Evolutionary conservation across 2,888 invertebrate species (phyloP), one percentile per base, ranked within the genome.

Genomic region (Eupithecia subumbrata): DNA sequence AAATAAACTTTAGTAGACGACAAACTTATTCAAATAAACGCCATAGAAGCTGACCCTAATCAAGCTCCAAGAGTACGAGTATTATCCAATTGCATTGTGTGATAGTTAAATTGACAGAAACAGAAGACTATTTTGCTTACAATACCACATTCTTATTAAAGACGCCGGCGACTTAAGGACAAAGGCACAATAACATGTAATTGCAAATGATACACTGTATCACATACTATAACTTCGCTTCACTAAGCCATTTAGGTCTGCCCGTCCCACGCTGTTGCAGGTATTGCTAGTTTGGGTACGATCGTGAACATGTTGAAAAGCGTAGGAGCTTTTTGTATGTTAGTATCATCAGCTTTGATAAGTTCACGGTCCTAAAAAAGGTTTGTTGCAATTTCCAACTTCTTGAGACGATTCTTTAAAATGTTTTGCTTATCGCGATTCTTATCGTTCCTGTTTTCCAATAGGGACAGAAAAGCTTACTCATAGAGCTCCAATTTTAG

Each of bases 151-250:
- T 48, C 25, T 63, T 69, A 67, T 45, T 74, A 71, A 48, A 74
- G 82, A 84, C 84, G 87, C 82, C 89, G 87, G 88, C 72, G 89
- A 89, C 88, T 91, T 92, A 90, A 91, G 90, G 87, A 93, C 91
- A 92, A 93, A 92, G 89, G 91, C 86, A 94, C 94, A 94, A 93
- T 94, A 94, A 92, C 92, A 88, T 94, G 94, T 94, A 94, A 95
- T 95, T 95, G 95, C 93, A 93, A 94, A 94, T 93, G 93, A 92
- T 94, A 90, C 94, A 92, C 88, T 91, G 92, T 91, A 90, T 92
- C 91, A 90, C 90, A 87, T 88, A 89, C 86, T 86, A 83, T 84
- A 84, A 71, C n/a, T 89, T 88, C 86, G 86, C 84, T 90, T 89
- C 88, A 89, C 89, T 91, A 88, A 40, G 12, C 92, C 92, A 92